Base-by-base conservation (phyloP, 2,797 vertebrate genomes). In the Poecilia gillii region DNA sequence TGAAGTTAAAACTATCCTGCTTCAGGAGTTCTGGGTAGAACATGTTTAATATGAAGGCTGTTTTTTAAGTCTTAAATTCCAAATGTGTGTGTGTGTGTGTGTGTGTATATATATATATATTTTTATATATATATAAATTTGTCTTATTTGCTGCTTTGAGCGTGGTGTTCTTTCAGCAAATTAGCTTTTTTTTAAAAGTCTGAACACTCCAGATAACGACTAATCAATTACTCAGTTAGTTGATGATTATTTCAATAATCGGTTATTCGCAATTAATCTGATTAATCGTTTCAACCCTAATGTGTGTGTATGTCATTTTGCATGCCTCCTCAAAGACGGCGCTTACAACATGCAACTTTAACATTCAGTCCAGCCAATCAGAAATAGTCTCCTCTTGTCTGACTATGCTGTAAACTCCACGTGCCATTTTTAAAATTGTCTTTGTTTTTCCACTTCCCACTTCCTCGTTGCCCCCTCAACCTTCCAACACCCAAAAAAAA, bases 341-440 rank as follows among this genome's bases (percentile, higher is more conserved):
- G 6, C 33, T 33, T 8, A 64, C 3, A 55, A 57, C 11, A 57
- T 57, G 25, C 55, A 28, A 57, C 55, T 57, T 28, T 11, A n/a
- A 4, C 25, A 57, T 28, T 28, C 55, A 57, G n/a, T 28, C n/a
- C 25, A 28, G 53, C 8, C 25, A n/a, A 4, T 57, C 5, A 31
- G 6, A 53, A 20, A 53, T 14, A 4, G 28, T 33, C 31, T 36
- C 59, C 59, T 64, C 59, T 16, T 36, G 23, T 39, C 9, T 68
- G 8, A 43, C 8, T 41, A 12, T 36, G 28, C 18, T 23, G 46
- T 47, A 23, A 71, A n/a, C 45, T 72, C n/a, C 59, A 1, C 43
- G 25, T 81, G 74, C 77, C 76, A 80, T 68, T 20, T 49, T 20
- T 20, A 45, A 45, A 45, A 5, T 18, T 76, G 46, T 2, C 72